A percentile compares a stretch with the other conserved stretches of the same genome.
phyloP scores from a whole-genome alignment of 2,888 invertebrate genomes.

The Epicampocera succincta region DNA sequence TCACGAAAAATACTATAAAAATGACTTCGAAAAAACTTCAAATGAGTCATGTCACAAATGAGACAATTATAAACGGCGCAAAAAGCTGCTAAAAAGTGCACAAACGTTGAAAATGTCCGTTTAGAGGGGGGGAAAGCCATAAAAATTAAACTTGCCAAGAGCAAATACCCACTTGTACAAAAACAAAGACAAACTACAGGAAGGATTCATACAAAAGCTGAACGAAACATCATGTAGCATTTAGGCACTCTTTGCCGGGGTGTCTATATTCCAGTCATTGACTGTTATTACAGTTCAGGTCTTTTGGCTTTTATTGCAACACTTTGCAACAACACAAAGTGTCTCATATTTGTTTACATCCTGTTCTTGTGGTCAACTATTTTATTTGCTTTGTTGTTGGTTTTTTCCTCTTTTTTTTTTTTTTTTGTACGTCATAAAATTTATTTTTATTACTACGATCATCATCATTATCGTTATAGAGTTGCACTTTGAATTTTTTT shows the following conservation, averaged over 20 bases:
- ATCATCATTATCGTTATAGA: conserved; percentile 57
- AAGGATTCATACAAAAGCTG: background rate
- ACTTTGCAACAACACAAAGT: conserved; percentile 29
- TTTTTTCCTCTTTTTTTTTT: background rate
- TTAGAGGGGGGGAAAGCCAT: background rate
- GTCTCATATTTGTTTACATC: conserved; percentile 60
- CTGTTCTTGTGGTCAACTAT: conserved; percentile 54
- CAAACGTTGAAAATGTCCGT: conserved; percentile 6
- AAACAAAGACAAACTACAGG: background rate
- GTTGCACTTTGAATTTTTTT: conserved; percentile 34
- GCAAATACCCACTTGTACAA: background rate
- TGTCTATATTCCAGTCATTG: conserved; percentile 3
- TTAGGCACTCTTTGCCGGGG: background rate
- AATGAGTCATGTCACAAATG: conserved; percentile 42
- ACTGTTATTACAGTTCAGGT: conserved; percentile 16
- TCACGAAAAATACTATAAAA: conserved; percentile 14
- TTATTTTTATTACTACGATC: conserved; percentile 61
- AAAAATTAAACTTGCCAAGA: conserved; percentile 29
- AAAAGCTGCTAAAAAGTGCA: background rate
- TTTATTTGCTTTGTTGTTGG: background rate
- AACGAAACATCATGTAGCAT: background rate
- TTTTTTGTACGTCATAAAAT: conserved; percentile 37
- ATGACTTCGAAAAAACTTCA: conserved; percentile 7
- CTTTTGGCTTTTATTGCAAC: conserved; percentile 14
- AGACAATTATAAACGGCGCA: conserved; percentile 8